Percentiles rank a stretch among this genome's conserved stretches.
Conservation (phyloP, 1,140 invertebrate species). For the Orius insidiosus region DNA sequence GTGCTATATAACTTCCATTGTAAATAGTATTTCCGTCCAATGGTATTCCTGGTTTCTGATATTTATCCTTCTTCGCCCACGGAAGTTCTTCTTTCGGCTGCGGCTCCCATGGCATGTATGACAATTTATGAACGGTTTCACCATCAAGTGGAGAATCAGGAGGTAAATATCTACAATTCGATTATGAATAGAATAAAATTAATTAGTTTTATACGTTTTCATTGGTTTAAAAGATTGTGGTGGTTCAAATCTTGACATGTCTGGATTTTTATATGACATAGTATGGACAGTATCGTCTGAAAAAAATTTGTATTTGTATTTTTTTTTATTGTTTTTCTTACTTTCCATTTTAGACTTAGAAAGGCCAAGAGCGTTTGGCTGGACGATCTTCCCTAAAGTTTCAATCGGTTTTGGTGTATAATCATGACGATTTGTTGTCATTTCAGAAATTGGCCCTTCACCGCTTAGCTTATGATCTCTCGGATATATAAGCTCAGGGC, state of each 20-base stretch:
- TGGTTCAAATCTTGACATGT: conserved; percentile 16
- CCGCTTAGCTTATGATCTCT: conserved; percentile 17
- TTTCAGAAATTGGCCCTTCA: conserved; percentile 16
- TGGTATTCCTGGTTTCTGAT: conserved; percentile 9
- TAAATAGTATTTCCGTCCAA: conserved; percentile 18
- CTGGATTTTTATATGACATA: conserved; percentile 18
- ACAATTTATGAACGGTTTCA: conserved; percentile 17
- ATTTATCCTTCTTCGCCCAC: conserved; percentile 15
- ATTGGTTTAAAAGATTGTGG: conserved; percentile 17
- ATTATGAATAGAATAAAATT: background rate
- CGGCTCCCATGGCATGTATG: conserved; percentile 16
- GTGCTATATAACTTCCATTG: conserved; percentile 17
- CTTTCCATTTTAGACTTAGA: conserved; percentile 16
- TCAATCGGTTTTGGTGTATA: conserved; percentile 18
- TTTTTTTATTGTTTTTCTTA: too few species aligned
- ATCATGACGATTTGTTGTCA: conserved; percentile 19
- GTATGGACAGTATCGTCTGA: conserved; percentile 9
- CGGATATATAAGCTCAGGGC: conserved; percentile 13
- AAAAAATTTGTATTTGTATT: too few species aligned
- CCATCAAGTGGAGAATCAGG: conserved; percentile 16
- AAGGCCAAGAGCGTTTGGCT: conserved; percentile 15
- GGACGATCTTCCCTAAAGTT: conserved; percentile 10
- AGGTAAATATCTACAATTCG: conserved; percentile 14
- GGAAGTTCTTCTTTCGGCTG: conserved; percentile 15
- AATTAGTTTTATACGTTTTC: conserved; percentile 10